Conservation (phyloP, 2,113 vertebrate species). For the Xenotilapia caudafasciata region DNA sequence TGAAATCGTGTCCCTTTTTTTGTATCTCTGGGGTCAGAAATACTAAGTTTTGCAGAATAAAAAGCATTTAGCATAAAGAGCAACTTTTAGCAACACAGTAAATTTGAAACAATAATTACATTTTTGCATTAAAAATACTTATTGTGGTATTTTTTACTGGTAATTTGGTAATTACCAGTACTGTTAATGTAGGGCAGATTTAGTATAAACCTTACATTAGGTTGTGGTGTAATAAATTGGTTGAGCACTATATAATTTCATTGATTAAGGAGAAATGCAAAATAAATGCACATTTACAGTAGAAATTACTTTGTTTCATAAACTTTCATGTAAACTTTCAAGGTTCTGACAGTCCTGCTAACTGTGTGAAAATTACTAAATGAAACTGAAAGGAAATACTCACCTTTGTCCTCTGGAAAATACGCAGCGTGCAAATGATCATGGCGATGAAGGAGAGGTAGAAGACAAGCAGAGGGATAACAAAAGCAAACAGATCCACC, state of each 20-base stretch:
- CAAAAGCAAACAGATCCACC: constrained; percentile 87
- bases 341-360: background rate
- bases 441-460: constrained; percentile 95
- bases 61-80: background rate
- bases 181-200: background rate
- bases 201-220: background rate
- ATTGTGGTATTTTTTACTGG: background rate
- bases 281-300: background rate
- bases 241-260: background rate
- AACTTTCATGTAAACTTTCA: background rate
- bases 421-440: constrained; percentile 93
- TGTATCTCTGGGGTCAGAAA: background rate
- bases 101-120: background rate
- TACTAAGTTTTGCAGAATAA: background rate
- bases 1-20: background rate
- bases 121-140: background rate
- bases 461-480: constrained; percentile 91
- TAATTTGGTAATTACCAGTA: background rate
- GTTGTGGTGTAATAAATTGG: background rate
- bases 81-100: background rate
- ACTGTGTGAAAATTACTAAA: background rate
- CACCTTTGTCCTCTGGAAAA: constrained; percentile 92
- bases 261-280: background rate
- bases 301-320: background rate
- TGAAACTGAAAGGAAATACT: background rate